phyloP scores from a whole-genome alignment of 2,888 invertebrate genomes.

The Pterostichus madidus region DNA sequence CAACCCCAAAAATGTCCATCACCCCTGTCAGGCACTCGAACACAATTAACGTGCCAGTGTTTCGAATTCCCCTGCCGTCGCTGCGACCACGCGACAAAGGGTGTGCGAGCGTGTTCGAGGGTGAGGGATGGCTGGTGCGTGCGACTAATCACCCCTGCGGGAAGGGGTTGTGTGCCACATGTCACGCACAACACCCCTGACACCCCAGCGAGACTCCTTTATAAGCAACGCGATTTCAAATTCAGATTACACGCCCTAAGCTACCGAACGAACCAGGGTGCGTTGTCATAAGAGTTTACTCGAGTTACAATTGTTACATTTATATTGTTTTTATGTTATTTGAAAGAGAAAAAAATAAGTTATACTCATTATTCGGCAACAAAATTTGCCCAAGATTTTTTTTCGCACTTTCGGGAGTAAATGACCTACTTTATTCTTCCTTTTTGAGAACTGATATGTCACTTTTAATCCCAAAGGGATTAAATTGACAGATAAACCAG shows the following conservation, averaged over 20 bases:
- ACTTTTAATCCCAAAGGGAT: too few relatives aligned
- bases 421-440: too few relatives aligned
- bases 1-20: constrained; percentile 24
- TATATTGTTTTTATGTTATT: too few relatives aligned
- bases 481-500: too few relatives aligned
- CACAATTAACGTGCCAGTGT: constrained; percentile 49
- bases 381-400: too few relatives aligned
- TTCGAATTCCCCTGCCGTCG: constrained; percentile 20
- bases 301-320: not conserved
- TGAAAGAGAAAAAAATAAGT: too few relatives aligned
- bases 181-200: constrained; percentile 49
- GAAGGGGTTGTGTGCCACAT: constrained; percentile 42
- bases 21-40: constrained; percentile 14
- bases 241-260: constrained; percentile 52
- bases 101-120: constrained; percentile 15
- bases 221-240: constrained; percentile 61
- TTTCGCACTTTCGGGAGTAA: too few relatives aligned
- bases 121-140: not conserved
- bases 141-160: constrained; percentile 36
- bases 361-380: too few relatives aligned
- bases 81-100: not conserved
- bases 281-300: not conserved
- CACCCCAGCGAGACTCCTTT: constrained; percentile 27
- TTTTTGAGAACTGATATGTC: too few relatives aligned
- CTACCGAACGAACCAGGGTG: not conserved